A percentile compares a stretch with the other conserved stretches of the same genome.
Conservation (phyloP, 1,140 invertebrate genomes). For the Aplysia californica region DNA sequence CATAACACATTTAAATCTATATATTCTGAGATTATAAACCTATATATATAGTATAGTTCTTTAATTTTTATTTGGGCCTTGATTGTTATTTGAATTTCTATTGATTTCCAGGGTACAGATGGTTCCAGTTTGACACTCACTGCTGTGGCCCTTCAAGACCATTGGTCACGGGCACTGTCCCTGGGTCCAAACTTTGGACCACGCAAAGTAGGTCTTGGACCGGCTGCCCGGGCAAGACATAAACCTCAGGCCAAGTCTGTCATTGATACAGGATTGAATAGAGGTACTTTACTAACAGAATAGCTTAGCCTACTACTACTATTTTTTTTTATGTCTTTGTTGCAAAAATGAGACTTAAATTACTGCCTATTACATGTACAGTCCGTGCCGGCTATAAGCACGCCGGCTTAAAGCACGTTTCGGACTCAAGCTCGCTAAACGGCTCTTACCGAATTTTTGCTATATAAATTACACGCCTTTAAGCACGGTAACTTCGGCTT, state of each 20-base stretch:
- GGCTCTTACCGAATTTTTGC: too few species aligned
- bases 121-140: conserved; percentile 41
- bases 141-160: conserved; percentile 61
- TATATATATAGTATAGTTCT: too few species aligned
- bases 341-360: not conserved
- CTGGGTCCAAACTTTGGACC: conserved; percentile 42
- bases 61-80: not conserved
- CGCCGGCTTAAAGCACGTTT: too few species aligned
- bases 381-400: too few species aligned
- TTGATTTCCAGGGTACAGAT: not conserved
- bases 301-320: not conserved
- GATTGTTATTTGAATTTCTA: not conserved
- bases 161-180: conserved; percentile 43
- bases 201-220: conserved; percentile 40
- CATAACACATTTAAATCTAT: too few species aligned
- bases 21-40: too few species aligned
- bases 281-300: not conserved
- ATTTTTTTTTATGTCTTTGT: not conserved
- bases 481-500: too few species aligned
- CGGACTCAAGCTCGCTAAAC: too few species aligned
- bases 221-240: conserved; percentile 45
- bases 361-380: not conserved
- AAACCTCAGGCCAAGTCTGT: conserved; percentile 48
- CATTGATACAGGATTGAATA: conserved; percentile 47
- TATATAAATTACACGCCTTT: too few species aligned